Percentiles rank a stretch among this genome's conserved stretches.
These are phyloP conservation scores for Habropoda laboriosa DNA, from an alignment of 1,140 invertebrate species.

Conservation along the genomic window DNA sequence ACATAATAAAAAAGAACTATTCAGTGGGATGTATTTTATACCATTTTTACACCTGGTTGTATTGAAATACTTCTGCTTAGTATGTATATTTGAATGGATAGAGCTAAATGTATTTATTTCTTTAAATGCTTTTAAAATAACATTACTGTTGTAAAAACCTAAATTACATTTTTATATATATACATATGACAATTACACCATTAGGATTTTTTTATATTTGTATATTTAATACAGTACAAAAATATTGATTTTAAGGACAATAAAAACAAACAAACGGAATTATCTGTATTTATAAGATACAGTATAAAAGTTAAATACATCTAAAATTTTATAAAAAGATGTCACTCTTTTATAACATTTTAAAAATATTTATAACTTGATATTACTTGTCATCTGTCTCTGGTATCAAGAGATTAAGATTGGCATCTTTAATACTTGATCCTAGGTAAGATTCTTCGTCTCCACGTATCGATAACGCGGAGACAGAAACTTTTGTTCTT, in stretches of 20 bases:
- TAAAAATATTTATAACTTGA: slow-evolving; percentile 9
- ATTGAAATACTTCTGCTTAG: slow-evolving; percentile 33
- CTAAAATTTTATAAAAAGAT: background rate
- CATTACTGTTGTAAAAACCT: slow-evolving; percentile 20
- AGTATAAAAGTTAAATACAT: slow-evolving; percentile 43
- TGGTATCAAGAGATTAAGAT: slow-evolving; percentile 87
- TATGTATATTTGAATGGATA: slow-evolving; percentile 44
- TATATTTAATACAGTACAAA: slow-evolving; percentile 38
- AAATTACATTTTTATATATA: slow-evolving; percentile 20
- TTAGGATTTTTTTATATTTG: slow-evolving; percentile 50
- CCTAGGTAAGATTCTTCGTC: slow-evolving; percentile 88
- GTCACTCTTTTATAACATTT: slow-evolving; percentile 1
- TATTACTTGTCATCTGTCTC: slow-evolving; percentile 66
- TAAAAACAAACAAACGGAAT: slow-evolving; percentile 49
- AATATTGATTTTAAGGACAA: slow-evolving; percentile 49
- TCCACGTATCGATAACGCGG: slow-evolving; percentile 86
- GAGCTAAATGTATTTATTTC: slow-evolving; percentile 54
- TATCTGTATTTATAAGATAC: slow-evolving; percentile 44
- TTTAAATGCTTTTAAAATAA: slow-evolving; percentile 20
- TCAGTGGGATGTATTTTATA: slow-evolving; percentile 48
- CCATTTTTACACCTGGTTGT: slow-evolving; percentile 56
- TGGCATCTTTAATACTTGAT: slow-evolving; percentile 82
- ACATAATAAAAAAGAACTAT: slow-evolving; percentile 42
- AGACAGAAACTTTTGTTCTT: slow-evolving; percentile 81
- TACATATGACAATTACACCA: slow-evolving; percentile 39